Base-by-base conservation (phyloP, 2,113 vertebrate species). In the Rhadina sibilatrix region DNA sequence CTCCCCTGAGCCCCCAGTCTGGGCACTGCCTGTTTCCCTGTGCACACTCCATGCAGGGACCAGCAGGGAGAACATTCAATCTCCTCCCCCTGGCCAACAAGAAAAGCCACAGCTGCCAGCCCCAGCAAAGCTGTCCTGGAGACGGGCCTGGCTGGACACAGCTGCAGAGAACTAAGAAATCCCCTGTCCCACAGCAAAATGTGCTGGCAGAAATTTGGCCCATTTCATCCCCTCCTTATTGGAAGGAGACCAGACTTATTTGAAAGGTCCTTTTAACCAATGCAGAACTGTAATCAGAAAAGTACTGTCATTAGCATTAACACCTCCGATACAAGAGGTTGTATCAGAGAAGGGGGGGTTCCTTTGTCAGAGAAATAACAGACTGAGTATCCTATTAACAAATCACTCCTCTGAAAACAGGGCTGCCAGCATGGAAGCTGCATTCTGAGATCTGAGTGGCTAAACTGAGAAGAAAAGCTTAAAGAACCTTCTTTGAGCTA, bases 101-200 rank as follows among this genome's bases (percentile, higher is more conserved):
- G 89, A 91, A 91, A 90, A 66, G 87, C 72, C 89, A 37, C 91
- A 94, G 74, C 89, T 97, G 91, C 69, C 59, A 59, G 35, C 52
- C 83, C 49, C 80, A 83, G 75, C 61, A 74, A 77, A 61, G 46
- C 83, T 63, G 80, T 30, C 60, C 89, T 11, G 6, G 23, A 82
- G 19, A 88, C 44, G 47, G 52, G 30, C 28, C 59, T 63, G 72
- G 14, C 56, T 78, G 83, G 35, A 63, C 52, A 46, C 83, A 90
- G 91, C 84, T 84, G 87, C 53, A 74, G 15, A 49, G 30, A 50
- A 63, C 31, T 56, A 33, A 72, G 64, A 54, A 86, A 66, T 42
- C 35, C 22, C 8, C 35, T 38, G n/a, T 35, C 21, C n/a, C 24
- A 21, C 5, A 37, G 74, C 47, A 78, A 85, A 77, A 68, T 0